phyloP scores from a whole-genome alignment of 2,888 invertebrate genomes.

The Tinea pellionella region DNA sequence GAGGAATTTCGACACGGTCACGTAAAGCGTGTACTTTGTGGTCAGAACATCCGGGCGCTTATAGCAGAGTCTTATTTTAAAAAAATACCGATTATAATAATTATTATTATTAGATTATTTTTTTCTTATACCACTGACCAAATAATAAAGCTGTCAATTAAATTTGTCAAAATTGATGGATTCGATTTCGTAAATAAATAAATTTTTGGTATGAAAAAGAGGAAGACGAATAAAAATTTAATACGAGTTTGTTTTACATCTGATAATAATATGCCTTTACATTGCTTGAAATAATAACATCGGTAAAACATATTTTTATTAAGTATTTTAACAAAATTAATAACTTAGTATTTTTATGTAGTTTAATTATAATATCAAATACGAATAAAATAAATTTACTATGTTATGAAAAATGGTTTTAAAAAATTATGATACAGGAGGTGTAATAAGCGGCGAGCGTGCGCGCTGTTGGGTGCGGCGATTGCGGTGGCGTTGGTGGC shows the following conservation, averaged over 20 bases:
- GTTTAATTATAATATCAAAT: too few species aligned
- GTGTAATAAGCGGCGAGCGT: constrained; percentile 24
- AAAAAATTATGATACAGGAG: neutral
- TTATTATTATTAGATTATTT: too few species aligned
- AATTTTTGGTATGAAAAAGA: neutral
- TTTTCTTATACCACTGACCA: too few species aligned
- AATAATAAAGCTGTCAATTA: neutral
- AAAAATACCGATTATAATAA: too few species aligned
- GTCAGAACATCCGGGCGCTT: too few species aligned
- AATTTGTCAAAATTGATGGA: neutral
- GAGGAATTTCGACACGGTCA: too few species aligned
- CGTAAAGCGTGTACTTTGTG: too few species aligned
- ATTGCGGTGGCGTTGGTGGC: constrained; percentile 47
- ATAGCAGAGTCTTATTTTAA: too few species aligned
- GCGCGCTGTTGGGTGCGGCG: constrained; percentile 43
- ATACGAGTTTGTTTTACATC: neutral
- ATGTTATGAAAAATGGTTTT: too few species aligned
- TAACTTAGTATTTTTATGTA: too few species aligned
- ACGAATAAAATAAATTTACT: too few species aligned
- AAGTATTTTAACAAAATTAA: too few species aligned
- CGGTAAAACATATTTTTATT: neutral
- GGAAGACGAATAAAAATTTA: neutral
- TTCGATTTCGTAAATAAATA: constrained; percentile 5
- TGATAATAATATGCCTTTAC: neutral
- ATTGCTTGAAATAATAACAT: neutral